A percentile compares a stretch with the other conserved stretches of the same genome.
Conservation (phyloP, 2,888 invertebrate genomes). For the Trachelus tabidus region DNA sequence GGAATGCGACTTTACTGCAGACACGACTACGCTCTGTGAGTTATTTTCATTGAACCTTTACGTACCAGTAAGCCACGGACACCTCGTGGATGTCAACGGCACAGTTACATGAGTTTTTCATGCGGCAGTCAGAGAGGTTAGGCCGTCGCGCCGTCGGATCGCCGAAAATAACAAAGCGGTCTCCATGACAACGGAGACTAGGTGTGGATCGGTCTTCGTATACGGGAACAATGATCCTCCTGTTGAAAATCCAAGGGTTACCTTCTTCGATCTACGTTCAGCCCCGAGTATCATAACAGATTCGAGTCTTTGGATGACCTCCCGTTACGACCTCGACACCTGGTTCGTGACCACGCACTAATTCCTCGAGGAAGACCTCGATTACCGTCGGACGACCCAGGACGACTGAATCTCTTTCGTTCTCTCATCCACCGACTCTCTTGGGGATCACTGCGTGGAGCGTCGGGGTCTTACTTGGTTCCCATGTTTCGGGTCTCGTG, state of each 20-base stretch:
- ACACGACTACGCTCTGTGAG: conserved; percentile 91
- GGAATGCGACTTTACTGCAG: conserved; percentile 92
- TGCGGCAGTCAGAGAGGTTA: neutral
- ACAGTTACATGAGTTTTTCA: neutral
- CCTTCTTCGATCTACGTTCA: neutral
- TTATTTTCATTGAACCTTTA: conserved; percentile 28
- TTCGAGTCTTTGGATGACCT: neutral
- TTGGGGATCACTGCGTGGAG: neutral
- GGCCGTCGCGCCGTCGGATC: neutral
- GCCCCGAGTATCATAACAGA: neutral
- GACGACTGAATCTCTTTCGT: neutral
- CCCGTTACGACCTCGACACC: neutral
- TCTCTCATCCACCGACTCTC: neutral
- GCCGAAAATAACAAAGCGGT: neutral
- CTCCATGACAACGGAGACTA: neutral
- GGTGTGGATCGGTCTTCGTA: neutral
- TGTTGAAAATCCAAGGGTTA: conserved; percentile 17
- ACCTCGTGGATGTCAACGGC: neutral
- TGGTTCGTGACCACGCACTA: neutral
- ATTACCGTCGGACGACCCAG: neutral
- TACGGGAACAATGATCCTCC: conserved; percentile 19
- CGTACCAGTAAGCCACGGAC: neutral
- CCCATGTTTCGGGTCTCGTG: neutral
- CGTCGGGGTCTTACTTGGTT: neutral
- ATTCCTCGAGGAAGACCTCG: neutral